Evolutionary conservation across 1,140 invertebrate species (phyloP).

Genomic region (Neodiprion lecontei): DNA sequence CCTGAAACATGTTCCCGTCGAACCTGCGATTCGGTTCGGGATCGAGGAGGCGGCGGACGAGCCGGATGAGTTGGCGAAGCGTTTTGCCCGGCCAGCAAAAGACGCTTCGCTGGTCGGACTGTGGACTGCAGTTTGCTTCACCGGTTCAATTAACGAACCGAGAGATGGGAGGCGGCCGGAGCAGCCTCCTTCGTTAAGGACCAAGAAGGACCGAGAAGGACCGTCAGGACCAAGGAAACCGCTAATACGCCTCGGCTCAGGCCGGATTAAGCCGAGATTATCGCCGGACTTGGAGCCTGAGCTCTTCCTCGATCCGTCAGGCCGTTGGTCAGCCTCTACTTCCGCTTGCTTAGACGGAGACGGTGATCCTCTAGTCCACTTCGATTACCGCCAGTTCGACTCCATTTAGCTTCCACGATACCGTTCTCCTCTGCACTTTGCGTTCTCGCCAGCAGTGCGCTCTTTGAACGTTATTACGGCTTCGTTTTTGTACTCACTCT

Average conservation of each 20-base stretch:
- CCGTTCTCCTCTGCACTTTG: too few relatives aligned
- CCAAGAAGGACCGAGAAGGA: conserved; percentile 9
- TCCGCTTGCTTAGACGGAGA: too few relatives aligned
- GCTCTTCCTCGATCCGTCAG: neutral
- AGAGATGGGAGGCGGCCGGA: neutral
- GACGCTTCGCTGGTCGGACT: neutral
- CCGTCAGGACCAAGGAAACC: neutral
- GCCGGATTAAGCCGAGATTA: conserved; percentile 39
- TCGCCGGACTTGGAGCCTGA: conserved; percentile 33
- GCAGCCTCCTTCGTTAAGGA: neutral
- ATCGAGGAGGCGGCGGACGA: neutral
- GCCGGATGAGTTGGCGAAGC: neutral
- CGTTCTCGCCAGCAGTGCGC: too few relatives aligned
- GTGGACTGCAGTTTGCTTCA: conserved; percentile 14
- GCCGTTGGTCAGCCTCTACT: too few relatives aligned
- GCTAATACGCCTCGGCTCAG: conserved; percentile 19
- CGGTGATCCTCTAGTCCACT: too few relatives aligned
- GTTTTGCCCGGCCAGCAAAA: neutral
- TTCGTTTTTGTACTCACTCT: too few relatives aligned
- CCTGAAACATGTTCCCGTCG: neutral
- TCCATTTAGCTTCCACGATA: too few relatives aligned
- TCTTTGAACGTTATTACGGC: too few relatives aligned
- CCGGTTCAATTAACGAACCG: conserved; percentile 25
- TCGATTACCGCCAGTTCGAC: too few relatives aligned
- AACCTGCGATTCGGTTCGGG: neutral